These are phyloP conservation scores for Antennarius striatus DNA, from an alignment of 2,113 vertebrate species.

Conservation along the genomic window DNA sequence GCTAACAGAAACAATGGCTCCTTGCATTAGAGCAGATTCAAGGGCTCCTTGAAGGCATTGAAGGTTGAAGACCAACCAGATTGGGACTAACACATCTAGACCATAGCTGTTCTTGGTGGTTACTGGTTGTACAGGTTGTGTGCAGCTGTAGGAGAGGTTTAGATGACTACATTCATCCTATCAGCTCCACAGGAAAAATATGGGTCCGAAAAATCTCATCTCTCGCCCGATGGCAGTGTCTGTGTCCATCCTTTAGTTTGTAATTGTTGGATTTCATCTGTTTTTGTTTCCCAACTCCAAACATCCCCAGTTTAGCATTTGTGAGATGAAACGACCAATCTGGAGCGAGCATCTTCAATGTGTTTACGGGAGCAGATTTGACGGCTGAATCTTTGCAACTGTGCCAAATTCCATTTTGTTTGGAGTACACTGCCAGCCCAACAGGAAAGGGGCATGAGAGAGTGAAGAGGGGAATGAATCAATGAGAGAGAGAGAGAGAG, in stretches of 20 bases:
- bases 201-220: too few relatives aligned
- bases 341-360: constrained; percentile 21
- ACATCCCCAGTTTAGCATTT: background rate
- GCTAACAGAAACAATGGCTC: constrained; percentile 1
- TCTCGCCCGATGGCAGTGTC: background rate
- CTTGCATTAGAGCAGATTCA: too few relatives aligned
- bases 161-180: background rate
- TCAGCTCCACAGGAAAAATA: too few relatives aligned
- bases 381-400: constrained; percentile 37
- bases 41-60: too few relatives aligned
- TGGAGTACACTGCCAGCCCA: constrained; percentile 53
- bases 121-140: background rate
- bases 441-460: constrained; percentile 26
- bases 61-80: too few relatives aligned
- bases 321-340: background rate
- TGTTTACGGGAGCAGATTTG: constrained; percentile 14
- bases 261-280: background rate
- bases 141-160: background rate
- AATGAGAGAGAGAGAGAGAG: constrained; percentile 34
- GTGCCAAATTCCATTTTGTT: constrained; percentile 52
- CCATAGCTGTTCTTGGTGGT: background rate
- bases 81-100: too few relatives aligned
- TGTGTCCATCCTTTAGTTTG: constrained; percentile 12
- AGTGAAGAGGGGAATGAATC: constrained; percentile 40
- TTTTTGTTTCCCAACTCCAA: background rate